Evolutionary conservation across 1,140 invertebrate genomes (phyloP).

Genomic region (Lucilia sericata): DNA sequence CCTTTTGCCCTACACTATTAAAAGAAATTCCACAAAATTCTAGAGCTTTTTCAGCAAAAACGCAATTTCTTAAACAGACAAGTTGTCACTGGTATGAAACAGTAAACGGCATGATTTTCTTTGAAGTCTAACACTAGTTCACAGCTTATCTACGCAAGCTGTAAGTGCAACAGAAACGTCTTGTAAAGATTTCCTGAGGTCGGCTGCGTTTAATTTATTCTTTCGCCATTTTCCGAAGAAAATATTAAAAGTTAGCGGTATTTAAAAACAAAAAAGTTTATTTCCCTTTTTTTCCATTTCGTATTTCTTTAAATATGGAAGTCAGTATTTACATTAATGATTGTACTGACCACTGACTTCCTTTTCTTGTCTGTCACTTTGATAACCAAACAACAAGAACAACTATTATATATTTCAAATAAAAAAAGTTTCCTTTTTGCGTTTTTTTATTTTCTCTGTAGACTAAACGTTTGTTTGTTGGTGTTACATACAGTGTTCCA

Average conservation of each 20-base stretch:
- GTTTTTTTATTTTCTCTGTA: background rate
- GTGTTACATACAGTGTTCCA: conserved; percentile 24
- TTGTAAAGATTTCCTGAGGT: conserved; percentile 38
- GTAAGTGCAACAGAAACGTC: background rate
- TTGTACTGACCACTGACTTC: conserved; percentile 42
- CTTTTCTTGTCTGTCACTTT: conserved; percentile 35
- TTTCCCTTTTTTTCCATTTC: background rate
- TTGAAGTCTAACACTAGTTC: conserved; percentile 24
- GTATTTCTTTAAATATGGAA: background rate
- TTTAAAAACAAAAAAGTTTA: background rate
- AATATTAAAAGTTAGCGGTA: conserved; percentile 1
- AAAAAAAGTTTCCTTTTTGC: background rate
- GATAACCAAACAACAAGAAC: conserved; percentile 15
- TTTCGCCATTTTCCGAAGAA: background rate
- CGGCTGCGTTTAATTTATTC: background rate
- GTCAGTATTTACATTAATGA: conserved; percentile 32
- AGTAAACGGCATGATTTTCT: conserved; percentile 1
- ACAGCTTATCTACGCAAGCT: conserved; percentile 18
- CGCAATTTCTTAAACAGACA: background rate
- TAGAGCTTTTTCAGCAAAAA: background rate
- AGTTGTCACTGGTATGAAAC: background rate
- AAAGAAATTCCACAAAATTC: background rate
- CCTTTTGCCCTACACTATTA: background rate
- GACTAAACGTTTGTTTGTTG: background rate
- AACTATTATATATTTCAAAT: background rate